These are phyloP conservation scores for Entosphenus tridentatus DNA, from an alignment of 2,113 vertebrate species.

Conservation along the genomic window DNA sequence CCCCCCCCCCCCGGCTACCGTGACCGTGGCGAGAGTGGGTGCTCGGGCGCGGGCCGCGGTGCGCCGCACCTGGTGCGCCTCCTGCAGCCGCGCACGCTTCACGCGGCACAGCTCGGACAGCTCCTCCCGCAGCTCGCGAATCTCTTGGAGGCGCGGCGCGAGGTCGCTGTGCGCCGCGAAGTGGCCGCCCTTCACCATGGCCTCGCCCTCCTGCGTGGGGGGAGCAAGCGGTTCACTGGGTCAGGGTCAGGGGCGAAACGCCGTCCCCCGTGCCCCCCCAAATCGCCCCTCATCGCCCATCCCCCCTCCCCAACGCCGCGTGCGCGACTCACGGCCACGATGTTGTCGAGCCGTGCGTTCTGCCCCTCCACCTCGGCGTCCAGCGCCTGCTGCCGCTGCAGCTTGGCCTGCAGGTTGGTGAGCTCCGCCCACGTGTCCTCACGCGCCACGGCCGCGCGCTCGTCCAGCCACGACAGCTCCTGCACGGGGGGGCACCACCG, in stretches of 20 bases:
- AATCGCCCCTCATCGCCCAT: neutral
- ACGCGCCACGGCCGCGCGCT: constrained; percentile 39
- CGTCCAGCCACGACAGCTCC: constrained; percentile 46
- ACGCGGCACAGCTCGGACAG: constrained; percentile 35
- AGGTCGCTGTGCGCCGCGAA: constrained; percentile 27
- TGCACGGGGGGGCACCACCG: constrained; percentile 13
- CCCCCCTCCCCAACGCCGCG: neutral
- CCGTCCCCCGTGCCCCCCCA: neutral
- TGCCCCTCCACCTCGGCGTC: constrained; percentile 43
- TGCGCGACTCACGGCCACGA: constrained; percentile 16
- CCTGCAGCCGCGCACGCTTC: constrained; percentile 32
- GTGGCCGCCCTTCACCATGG: constrained; percentile 24
- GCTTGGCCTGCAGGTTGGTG: constrained; percentile 39
- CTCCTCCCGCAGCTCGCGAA: constrained; percentile 36
- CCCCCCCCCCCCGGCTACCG: neutral
- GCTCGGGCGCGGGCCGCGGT: neutral
- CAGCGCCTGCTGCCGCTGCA: constrained; percentile 42
- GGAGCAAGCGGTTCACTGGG: neutral
- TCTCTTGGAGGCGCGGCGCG: constrained; percentile 28
- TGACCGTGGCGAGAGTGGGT: neutral
- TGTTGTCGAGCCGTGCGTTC: constrained; percentile 22
- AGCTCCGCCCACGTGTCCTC: constrained; percentile 47
- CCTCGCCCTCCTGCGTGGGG: constrained; percentile 36
- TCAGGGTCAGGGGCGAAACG: neutral
- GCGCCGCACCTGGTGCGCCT: constrained; percentile 33